Base-by-base conservation (phyloP, 2,113 vertebrate genomes). In the Corythornis vintsioides region DNA sequence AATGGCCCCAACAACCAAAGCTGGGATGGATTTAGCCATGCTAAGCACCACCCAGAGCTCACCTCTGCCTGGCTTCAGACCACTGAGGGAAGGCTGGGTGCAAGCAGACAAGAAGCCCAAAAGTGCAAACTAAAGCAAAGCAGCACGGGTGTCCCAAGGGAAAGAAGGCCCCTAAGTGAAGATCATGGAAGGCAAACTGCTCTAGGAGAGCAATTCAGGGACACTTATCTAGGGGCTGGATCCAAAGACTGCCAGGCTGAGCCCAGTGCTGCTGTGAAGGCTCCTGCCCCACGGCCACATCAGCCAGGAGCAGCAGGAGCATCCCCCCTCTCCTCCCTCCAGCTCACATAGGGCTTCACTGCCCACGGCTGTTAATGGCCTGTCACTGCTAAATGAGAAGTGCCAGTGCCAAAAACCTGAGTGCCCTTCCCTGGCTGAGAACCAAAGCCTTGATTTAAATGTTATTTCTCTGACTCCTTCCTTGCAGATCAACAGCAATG, bases 41-140 rank as follows among this genome's bases (percentile, higher is more conserved):
- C 12, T 13, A 59, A 19, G 71, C 13, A 24, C 0, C 8, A 8
- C 3, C 5, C 48, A 69, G 80, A 69, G 29, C 48, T 75, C 40
- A 75, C 4, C 22, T 64, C 71, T 71, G 74, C 67, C 33, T 42
- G 25, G 56, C 38, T 88, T 21, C 26, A 66, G 55, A 17, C 21
- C 28, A 7, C 38, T 22, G 47, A 38, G 45, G 7, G 16, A 38
- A 56, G 28, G 43, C 47, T 55, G 48, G 6, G 6, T 29, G 38
- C 7, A 63, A 63, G 40, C 0, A 0, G 43, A 6, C 35, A 47
- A 11, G 66, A 74, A 47, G 1, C 3, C 2, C 17, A n/a, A 0
- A 35, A 38, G 2, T 13, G 21, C 16, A 24, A 83, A 78, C 33
- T 24, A 75, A 92, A 88, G 31, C 14, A 50, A 56, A 35, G 28